Base-by-base conservation (phyloP, 2,888 invertebrate genomes). In the Eumerus sabulonum region DNA sequence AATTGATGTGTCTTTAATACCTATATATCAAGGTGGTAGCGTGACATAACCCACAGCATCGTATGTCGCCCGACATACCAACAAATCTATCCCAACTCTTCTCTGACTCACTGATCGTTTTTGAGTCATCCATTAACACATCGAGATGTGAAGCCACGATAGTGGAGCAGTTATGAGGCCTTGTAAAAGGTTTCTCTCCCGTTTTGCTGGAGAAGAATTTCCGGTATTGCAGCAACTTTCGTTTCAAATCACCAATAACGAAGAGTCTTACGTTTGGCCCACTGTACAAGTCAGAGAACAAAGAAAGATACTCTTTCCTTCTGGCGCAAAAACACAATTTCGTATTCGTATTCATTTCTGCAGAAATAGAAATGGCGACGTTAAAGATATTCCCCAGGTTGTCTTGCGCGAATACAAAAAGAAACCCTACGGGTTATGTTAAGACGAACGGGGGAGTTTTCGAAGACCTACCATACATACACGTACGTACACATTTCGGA, bases 191-290 rank as follows among this genome's bases (percentile, higher is more conserved):
- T 27, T 27, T 27, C 27, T 27, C 27, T 27, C 27, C 27, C 27
- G 2, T 7, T 27, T 7, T 27, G 27, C 27, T 47, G 7, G 27
- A 0, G 17, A 59, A 27, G 47, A 59, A 76, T 66, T 54, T 74
- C 68, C 74, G 67, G 51, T 44, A 13, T 63, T 44, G 50, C 18
- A 19, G 50, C 51, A 64, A 71, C 71, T 76, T 76, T 76, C 72
- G 66, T 76, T 66, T 71, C 38, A 51, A 62, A 56, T 51, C 57
- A 14, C 16, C 14, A 56, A 72, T 57, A 73, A 77, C 77, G 73
- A 77, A 77, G 73, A 73, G 63, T 77, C 63, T 60, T 73, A 11
- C 9, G 36, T 5, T n/a, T 72, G 77, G 73, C 77, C 73, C 66
- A 73, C 62, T 73, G 62, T 48, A n/a, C 62, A 70, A 42, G 38